Percentiles rank a stretch among this genome's conserved stretches.
Evolutionary conservation across 2,888 invertebrate genomes (phyloP).

Genomic region (Lepidonotus clava): DNA sequence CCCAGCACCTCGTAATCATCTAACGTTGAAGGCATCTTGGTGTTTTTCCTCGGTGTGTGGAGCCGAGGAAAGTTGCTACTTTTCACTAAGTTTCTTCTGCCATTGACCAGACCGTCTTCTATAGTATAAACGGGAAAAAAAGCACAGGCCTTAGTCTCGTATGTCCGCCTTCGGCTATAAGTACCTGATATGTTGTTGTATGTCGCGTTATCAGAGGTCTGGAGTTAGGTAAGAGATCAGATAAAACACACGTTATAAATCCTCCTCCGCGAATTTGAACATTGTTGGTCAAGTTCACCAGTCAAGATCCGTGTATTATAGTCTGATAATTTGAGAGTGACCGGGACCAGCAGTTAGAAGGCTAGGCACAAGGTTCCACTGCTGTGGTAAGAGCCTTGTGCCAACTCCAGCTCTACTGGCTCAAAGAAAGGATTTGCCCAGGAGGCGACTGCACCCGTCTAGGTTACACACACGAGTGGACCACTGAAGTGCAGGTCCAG

Average conservation of each 20-base stretch:
- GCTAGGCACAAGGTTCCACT: conserved; percentile 23
- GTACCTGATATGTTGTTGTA: not conserved
- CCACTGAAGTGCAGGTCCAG: not conserved
- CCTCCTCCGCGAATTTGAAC: too few relatives aligned
- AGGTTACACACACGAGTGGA: conserved; percentile 19
- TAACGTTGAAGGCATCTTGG: conserved; percentile 72
- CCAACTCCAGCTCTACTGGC: conserved; percentile 40
- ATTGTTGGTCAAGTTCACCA: too few relatives aligned
- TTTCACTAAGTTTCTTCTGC: not conserved
- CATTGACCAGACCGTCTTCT: not conserved
- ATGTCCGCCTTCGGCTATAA: not conserved
- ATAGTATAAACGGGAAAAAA: not conserved
- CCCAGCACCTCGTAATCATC: conserved; percentile 84
- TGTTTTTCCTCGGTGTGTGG: not conserved
- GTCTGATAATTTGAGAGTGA: too few relatives aligned
- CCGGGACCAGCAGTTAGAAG: conserved; percentile 36
- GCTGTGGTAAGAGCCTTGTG: not conserved
- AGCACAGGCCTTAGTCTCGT: not conserved
- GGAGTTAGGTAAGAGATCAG: not conserved
- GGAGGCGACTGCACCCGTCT: not conserved
- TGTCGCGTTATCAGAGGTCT: not conserved
- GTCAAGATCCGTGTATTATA: too few relatives aligned
- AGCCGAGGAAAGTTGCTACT: not conserved
- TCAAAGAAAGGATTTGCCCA: not conserved
- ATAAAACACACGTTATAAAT: too few relatives aligned